A percentile compares a stretch with the other conserved stretches of the same genome.
phyloP scores from a whole-genome alignment of 2,113 vertebrate species.

The Pica pica region DNA sequence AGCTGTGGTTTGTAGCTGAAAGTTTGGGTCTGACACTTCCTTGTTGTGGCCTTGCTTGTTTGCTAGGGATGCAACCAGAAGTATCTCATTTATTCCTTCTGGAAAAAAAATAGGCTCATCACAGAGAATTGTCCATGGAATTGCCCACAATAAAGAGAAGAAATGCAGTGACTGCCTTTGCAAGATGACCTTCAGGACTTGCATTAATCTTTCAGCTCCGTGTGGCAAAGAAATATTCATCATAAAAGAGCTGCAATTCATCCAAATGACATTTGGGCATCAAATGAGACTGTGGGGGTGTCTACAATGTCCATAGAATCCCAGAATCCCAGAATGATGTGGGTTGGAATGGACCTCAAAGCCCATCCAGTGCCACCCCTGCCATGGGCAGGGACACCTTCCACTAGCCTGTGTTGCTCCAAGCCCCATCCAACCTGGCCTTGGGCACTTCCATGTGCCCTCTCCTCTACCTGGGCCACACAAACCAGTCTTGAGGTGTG shows the following conservation, averaged over 20 bases:
- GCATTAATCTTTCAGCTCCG: background rate
- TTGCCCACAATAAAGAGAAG: background rate
- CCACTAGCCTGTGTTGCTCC: accelerated
- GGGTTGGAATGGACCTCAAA: background rate
- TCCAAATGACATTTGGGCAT: background rate
- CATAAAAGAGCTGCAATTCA: background rate
- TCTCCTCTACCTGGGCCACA: background rate
- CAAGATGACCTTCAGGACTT: background rate
- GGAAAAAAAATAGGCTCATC: background rate
- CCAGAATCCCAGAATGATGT: background rate
- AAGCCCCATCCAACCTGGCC: accelerated
- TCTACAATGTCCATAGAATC: background rate
- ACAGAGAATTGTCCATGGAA: accelerated
- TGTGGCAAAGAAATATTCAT: background rate
- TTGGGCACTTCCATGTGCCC: background rate
- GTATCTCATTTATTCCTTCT: background rate
- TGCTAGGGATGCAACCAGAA: background rate
- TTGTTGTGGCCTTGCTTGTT: background rate
- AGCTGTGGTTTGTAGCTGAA: background rate
- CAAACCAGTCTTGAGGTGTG: background rate
- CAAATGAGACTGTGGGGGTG: background rate
- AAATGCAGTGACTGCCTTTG: background rate
- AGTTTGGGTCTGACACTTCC: background rate
- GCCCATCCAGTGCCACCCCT: background rate
- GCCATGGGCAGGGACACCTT: background rate